Conservation (phyloP, 2,888 invertebrate species). For the Beris morrisii region DNA sequence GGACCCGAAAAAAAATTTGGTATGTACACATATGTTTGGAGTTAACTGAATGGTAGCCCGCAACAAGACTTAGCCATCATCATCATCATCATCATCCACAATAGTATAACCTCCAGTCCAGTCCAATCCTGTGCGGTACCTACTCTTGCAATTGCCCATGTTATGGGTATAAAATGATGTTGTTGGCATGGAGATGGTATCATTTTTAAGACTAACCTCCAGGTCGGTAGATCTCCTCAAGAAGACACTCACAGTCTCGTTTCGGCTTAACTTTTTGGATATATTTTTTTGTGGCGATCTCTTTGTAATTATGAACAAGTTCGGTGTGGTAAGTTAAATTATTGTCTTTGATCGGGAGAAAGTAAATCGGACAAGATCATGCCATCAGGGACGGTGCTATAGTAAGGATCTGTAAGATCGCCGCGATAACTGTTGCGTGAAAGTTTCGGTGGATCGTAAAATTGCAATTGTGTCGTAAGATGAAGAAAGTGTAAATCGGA, state of each 20-base stretch:
- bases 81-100: slow-evolving; percentile 2
- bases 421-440: slow-evolving; percentile 1
- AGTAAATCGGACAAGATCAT: slow-evolving; percentile 16
- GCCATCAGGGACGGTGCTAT: background rate
- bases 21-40: too few relatives aligned
- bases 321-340: slow-evolving; percentile 31
- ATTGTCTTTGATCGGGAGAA: slow-evolving; percentile 15
- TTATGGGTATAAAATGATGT: slow-evolving; percentile 39
- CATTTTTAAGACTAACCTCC: slow-evolving; percentile 33
- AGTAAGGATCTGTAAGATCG: slow-evolving; percentile 8
- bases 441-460: slow-evolving; percentile 7
- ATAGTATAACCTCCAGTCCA: background rate
- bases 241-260: slow-evolving; percentile 19
- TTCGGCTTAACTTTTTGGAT: slow-evolving; percentile 6
- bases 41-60: too few relatives aligned
- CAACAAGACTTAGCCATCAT: too few relatives aligned
- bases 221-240: slow-evolving; percentile 24
- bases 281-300: slow-evolving; percentile 23
- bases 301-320: slow-evolving; percentile 27
- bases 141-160: slow-evolving; percentile 21
- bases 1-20: too few relatives aligned
- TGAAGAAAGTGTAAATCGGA: slow-evolving; percentile 26
- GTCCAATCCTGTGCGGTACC: slow-evolving; percentile 27
- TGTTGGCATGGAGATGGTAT: slow-evolving; percentile 40
- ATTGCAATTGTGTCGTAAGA: slow-evolving; percentile 4